phyloP scores from a whole-genome alignment of 1,140 invertebrate genomes.

The Drosophila sucinea region DNA sequence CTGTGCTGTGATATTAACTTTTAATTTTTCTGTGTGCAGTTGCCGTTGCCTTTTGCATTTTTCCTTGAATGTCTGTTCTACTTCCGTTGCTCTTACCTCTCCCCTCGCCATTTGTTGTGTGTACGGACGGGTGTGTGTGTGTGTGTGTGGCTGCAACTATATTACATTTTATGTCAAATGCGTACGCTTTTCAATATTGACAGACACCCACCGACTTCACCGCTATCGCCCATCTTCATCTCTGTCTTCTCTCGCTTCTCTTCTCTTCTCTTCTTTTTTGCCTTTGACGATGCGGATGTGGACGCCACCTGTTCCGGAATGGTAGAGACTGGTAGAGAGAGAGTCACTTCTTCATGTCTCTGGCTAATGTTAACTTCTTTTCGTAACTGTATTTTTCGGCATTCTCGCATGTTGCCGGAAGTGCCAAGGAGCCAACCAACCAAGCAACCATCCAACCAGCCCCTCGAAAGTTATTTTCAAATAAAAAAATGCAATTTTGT shows the following conservation, averaged over 20 bases:
- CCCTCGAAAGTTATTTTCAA: conserved; percentile 44
- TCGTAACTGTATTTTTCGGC: conserved; percentile 45
- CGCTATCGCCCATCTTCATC: neutral
- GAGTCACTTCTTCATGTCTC: conserved; percentile 48
- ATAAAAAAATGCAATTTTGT: conserved; percentile 56
- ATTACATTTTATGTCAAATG: conserved; percentile 79
- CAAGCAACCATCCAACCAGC: neutral
- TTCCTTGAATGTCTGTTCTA: conserved; percentile 21
- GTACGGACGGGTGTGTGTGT: conserved; percentile 1
- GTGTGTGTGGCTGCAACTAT: conserved; percentile 59
- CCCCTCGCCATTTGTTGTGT: conserved; percentile 3
- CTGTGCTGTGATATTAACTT: neutral
- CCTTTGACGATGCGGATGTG: conserved; percentile 46
- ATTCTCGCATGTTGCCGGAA: conserved; percentile 48
- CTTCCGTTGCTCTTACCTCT: neutral
- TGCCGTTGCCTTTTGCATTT: conserved; percentile 15
- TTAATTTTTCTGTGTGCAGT: conserved; percentile 23
- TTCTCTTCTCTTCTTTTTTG: neutral
- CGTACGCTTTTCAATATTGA: conserved; percentile 77
- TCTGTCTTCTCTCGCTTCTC: neutral
- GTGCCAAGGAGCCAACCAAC: conserved; percentile 5
- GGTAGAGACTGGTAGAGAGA: neutral
- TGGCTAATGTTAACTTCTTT: conserved; percentile 76
- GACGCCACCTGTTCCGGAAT: conserved; percentile 54
- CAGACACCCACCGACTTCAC: conserved; percentile 40